phyloP scores from a whole-genome alignment of 1,140 invertebrate genomes.

The Rhyzopertha dominica region DNA sequence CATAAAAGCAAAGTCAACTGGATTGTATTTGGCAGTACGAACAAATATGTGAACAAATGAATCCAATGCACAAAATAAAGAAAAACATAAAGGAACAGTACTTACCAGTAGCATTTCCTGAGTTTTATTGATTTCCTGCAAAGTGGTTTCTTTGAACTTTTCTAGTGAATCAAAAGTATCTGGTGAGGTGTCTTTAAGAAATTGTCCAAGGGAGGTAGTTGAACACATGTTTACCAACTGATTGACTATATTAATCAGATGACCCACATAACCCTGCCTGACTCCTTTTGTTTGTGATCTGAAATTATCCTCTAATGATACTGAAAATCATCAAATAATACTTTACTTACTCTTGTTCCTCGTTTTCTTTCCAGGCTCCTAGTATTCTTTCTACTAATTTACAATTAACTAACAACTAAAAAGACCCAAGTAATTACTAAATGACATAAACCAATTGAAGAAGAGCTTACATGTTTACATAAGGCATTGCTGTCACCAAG shows the following conservation, averaged over 20 bases:
- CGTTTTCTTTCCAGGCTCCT: conserved; percentile 52
- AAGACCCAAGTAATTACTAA: conserved; percentile 18
- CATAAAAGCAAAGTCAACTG: no score
- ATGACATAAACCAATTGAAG: conserved; percentile 8
- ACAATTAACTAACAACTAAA: conserved; percentile 51
- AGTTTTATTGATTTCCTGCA: conserved; percentile 58
- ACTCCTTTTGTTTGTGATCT: conserved; percentile 34
- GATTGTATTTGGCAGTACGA: no score
- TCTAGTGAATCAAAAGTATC: conserved; percentile 57
- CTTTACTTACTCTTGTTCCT: conserved; percentile 50
- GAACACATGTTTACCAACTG: conserved; percentile 51
- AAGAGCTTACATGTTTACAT: conserved; percentile 51
- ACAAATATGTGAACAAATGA: no score
- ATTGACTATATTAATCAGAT: conserved; percentile 53
- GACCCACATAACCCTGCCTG: conserved; percentile 52
- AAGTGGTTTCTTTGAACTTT: conserved; percentile 52
- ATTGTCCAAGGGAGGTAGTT: conserved; percentile 47
- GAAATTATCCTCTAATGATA: conserved; percentile 19
- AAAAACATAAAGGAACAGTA: no score
- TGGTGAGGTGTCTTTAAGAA: conserved; percentile 53
- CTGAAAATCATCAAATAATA: conserved; percentile 9
- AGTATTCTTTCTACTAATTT: conserved; percentile 50
- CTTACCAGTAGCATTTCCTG: conserved; percentile 54
- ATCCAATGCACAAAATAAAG: no score
- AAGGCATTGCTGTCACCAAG: conserved; percentile 47